Percentiles rank a stretch among this genome's conserved stretches.
Evolutionary conservation across 2,888 invertebrate genomes (phyloP).

Genomic region (Brassicogethes aeneus): DNA sequence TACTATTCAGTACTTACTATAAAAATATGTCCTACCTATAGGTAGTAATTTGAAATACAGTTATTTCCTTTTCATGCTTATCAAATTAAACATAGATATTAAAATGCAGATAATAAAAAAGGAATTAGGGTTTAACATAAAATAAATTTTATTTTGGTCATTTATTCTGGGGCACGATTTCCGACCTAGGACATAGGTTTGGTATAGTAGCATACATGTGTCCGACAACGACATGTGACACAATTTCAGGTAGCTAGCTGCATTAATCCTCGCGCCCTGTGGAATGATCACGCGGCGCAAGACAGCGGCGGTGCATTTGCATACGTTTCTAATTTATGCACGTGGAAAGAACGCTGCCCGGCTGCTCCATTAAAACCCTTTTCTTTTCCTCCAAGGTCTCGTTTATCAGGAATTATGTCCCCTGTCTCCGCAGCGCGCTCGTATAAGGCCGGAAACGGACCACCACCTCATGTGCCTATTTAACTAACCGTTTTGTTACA

Average conservation of each 20-base stretch:
- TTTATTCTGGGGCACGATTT: no score
- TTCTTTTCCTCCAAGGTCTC: conserved; percentile 20
- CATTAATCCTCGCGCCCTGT: not conserved
- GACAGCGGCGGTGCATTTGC: conserved; percentile 30
- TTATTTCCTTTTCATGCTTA: no score
- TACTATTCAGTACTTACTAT: no score
- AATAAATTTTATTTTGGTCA: no score
- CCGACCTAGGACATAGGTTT: no score
- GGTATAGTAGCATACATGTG: no score
- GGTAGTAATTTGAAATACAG: no score
- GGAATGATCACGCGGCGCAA: conserved; percentile 20
- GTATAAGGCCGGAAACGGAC: conserved; percentile 22
- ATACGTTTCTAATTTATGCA: conserved; percentile 34
- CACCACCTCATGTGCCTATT: conserved; percentile 33
- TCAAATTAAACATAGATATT: no score
- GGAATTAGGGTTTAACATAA: no score
- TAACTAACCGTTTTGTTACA: conserved; percentile 33
- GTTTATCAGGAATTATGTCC: conserved; percentile 30
- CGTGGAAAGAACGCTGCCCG: conserved; percentile 26
- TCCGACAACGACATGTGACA: not conserved
- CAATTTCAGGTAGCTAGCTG: conserved; percentile 1
- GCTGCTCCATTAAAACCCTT: conserved; percentile 16
- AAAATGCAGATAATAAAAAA: no score
- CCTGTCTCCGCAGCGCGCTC: conserved; percentile 23
- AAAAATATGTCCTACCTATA: no score